These are phyloP conservation scores for Gymnorhina tibicen DNA, from an alignment of 2,113 vertebrate species.

Conservation along the genomic window DNA sequence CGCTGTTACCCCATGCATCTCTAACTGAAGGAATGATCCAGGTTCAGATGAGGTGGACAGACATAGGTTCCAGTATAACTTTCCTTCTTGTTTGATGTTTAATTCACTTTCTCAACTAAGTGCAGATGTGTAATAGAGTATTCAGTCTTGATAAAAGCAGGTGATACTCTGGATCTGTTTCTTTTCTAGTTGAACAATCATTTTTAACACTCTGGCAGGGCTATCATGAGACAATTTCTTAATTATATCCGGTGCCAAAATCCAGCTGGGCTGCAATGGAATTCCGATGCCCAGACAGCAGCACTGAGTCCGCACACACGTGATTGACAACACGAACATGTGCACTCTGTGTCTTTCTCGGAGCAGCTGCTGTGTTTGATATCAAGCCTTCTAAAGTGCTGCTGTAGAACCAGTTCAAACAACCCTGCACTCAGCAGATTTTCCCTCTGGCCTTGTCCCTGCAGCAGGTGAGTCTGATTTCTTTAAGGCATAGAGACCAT, in stretches of 20 bases:
- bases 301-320: rapidly evolving
- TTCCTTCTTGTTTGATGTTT: background rate
- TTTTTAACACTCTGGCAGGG: background rate
- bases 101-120: background rate
- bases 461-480: background rate
- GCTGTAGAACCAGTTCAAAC: background rate
- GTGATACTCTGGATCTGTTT: background rate
- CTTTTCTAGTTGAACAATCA: background rate
- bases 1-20: background rate
- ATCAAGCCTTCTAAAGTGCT: background rate
- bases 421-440: background rate
- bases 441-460: background rate
- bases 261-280: background rate
- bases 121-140: background rate
- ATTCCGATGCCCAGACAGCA: background rate
- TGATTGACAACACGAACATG: background rate
- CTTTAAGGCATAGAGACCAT: background rate
- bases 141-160: background rate
- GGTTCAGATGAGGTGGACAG: background rate
- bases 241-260: background rate
- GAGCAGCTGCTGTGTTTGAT: background rate
- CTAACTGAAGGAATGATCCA: background rate
- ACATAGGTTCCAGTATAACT: background rate
- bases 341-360: background rate
- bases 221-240: background rate